Conservation (phyloP, 2,888 invertebrate species). For the Diaperis boleti region DNA sequence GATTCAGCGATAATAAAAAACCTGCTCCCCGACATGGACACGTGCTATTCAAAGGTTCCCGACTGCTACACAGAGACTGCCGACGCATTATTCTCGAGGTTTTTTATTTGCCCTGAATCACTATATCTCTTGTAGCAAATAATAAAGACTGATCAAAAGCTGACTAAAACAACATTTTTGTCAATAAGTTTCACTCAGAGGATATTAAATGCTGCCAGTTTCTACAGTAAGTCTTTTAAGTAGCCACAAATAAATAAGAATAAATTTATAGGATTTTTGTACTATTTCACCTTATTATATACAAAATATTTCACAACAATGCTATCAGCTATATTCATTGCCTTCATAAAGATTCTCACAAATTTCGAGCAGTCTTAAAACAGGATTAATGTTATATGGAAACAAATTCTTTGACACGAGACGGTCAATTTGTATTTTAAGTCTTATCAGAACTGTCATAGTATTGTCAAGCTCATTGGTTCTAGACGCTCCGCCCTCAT, state of each 20-base stretch:
- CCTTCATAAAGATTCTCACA: slow-evolving; percentile 89
- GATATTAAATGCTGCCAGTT: too few species aligned
- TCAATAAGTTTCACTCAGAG: too few species aligned
- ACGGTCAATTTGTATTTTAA: slow-evolving; percentile 84
- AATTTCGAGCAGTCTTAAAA: slow-evolving; percentile 83
- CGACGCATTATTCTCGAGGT: too few species aligned
- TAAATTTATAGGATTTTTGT: slow-evolving; percentile 32
- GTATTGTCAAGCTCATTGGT: slow-evolving; percentile 79
- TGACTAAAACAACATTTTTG: too few species aligned
- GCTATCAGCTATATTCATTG: slow-evolving; percentile 79
- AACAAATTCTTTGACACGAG: slow-evolving; percentile 86
- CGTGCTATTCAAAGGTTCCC: too few species aligned
- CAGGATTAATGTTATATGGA: slow-evolving; percentile 92
- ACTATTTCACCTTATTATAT: slow-evolving; percentile 30
- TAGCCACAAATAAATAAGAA: slow-evolving; percentile 25
- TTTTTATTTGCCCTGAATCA: too few species aligned
- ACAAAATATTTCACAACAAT: slow-evolving; percentile 26
- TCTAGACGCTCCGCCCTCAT: slow-evolving; percentile 66
- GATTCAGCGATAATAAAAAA: too few species aligned
- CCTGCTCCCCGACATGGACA: too few species aligned
- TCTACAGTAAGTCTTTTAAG: not conserved
- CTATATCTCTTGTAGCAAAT: too few species aligned
- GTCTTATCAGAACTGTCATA: slow-evolving; percentile 84
- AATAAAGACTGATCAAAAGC: too few species aligned
- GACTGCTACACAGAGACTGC: too few species aligned